Conservation (phyloP, 2,888 invertebrate species). For the Cloeon dipterum region DNA sequence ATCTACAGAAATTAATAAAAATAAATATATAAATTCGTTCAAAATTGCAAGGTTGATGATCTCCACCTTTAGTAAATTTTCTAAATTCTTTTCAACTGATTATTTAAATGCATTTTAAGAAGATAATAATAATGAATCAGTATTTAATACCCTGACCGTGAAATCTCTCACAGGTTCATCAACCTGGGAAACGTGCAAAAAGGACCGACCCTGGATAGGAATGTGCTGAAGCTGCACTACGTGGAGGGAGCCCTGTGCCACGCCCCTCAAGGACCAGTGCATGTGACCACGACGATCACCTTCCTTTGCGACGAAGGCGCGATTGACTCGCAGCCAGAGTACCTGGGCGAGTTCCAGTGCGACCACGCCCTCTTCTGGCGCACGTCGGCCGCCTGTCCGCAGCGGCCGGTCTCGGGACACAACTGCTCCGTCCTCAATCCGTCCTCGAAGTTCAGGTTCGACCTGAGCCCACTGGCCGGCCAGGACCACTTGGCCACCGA, state of each 20-base stretch:
- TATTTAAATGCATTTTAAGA: too few relatives aligned
- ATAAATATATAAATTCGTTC: too few relatives aligned
- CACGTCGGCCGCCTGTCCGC: background rate
- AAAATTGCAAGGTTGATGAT: too few relatives aligned
- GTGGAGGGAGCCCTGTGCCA: background rate
- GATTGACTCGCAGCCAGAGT: constrained; percentile 1
- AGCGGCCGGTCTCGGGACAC: background rate
- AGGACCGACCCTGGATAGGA: background rate
- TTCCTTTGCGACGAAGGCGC: constrained; percentile 1
- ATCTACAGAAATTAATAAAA: too few relatives aligned
- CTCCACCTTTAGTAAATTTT: too few relatives aligned
- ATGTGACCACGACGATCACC: background rate
- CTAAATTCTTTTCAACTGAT: too few relatives aligned
- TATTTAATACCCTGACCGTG: too few relatives aligned
- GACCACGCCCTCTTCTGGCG: background rate
- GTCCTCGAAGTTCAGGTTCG: constrained; percentile 1
- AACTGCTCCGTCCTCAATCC: background rate
- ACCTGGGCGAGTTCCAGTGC: background rate
- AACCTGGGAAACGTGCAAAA: background rate
- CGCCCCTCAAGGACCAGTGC: background rate
- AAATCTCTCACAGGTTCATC: background rate
- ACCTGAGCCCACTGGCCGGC: background rate
- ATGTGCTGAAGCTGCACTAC: background rate
- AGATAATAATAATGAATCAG: too few relatives aligned
- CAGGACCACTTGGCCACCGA: too few relatives aligned